Conservation (phyloP, 2,888 invertebrate species). For the Lepidochrysops patricia region DNA sequence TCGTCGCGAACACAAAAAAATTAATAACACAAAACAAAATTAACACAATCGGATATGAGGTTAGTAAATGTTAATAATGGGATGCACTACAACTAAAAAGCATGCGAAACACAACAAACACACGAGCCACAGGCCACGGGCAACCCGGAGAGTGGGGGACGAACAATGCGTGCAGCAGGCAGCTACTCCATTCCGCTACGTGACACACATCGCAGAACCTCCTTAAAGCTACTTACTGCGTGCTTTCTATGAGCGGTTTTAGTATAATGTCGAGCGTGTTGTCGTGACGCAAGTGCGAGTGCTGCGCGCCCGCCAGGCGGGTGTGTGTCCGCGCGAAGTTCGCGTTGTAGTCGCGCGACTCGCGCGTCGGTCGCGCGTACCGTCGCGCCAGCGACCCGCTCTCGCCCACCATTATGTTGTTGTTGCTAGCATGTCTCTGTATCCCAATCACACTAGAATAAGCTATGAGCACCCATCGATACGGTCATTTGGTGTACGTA, state of each 20-base stretch:
- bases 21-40: slow-evolving; percentile 31
- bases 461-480: slow-evolving; percentile 9
- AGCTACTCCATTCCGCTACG: slow-evolving; percentile 62
- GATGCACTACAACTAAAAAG: slow-evolving; percentile 32
- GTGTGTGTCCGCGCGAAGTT: slow-evolving; percentile 62
- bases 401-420: slow-evolving; percentile 71
- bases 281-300: slow-evolving; percentile 54
- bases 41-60: slow-evolving; percentile 28
- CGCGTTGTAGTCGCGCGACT: slow-evolving; percentile 54
- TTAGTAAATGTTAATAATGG: slow-evolving; percentile 50
- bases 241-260: slow-evolving; percentile 74
- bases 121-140: slow-evolving; percentile 32
- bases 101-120: slow-evolving; percentile 45
- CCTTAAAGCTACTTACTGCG: slow-evolving; percentile 68
- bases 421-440: slow-evolving; percentile 76
- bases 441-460: slow-evolving; percentile 49
- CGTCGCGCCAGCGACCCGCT: slow-evolving; percentile 67
- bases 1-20: slow-evolving; percentile 19
- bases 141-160: slow-evolving; percentile 35
- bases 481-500: not conserved
- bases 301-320: slow-evolving; percentile 44
- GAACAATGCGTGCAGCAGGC: slow-evolving; percentile 68
- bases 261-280: slow-evolving; percentile 74
- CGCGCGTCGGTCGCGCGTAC: slow-evolving; percentile 56
- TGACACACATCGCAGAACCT: slow-evolving; percentile 47